Conservation (phyloP, 92 coral and sea anemone genomes). For the Zoanthus sansibaricus region DNA sequence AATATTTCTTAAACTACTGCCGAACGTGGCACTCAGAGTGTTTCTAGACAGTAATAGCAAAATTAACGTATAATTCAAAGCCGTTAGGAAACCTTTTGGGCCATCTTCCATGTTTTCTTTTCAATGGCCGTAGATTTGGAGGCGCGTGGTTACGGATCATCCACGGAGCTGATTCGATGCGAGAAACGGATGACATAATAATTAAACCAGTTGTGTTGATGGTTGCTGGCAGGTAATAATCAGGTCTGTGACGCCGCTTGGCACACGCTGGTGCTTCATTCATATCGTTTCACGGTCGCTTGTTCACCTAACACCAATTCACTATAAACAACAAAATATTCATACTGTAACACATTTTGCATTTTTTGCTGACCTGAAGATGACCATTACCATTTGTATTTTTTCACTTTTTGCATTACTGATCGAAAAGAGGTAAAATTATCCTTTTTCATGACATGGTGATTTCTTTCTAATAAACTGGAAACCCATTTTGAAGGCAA, state of each 20-base stretch:
- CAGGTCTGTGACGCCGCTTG: conserved; percentile 60
- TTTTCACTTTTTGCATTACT: not conserved
- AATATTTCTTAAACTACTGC: conserved; percentile 21
- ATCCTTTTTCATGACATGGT: no score
- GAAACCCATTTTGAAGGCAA: no score
- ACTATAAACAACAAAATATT: not conserved
- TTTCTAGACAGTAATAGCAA: conserved; percentile 11
- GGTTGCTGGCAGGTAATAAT: conserved; percentile 61
- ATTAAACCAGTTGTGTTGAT: conserved; percentile 82
- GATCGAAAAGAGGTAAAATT: no score
- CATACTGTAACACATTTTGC: no score
- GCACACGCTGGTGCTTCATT: conserved; percentile 31
- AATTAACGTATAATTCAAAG: conserved; percentile 37
- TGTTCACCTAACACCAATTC: conserved; percentile 11
- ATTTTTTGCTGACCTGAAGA: no score
- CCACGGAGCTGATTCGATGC: conserved; percentile 30
- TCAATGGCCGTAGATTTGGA: conserved; percentile 46
- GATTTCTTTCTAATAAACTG: no score
- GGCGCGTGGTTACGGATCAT: conserved; percentile 31
- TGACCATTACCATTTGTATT: not conserved
- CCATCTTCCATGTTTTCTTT: conserved; percentile 87
- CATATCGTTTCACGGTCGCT: conserved; percentile 34
- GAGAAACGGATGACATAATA: conserved; percentile 78
- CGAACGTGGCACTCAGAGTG: conserved; percentile 29
- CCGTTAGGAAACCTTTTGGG: conserved; percentile 57